Conservation (phyloP, 2,797 vertebrate species). For the Bovichtus diacanthus region DNA sequence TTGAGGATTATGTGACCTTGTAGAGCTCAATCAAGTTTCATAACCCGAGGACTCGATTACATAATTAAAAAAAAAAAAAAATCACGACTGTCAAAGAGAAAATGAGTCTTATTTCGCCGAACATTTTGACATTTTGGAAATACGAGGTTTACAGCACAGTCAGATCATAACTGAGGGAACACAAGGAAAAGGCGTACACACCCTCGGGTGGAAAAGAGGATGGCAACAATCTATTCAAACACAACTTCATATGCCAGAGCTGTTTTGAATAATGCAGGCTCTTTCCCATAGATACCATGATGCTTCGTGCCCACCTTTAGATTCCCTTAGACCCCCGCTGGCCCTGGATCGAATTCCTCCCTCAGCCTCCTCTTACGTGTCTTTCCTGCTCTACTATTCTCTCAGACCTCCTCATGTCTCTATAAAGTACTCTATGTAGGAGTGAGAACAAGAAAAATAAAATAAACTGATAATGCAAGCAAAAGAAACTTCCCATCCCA, state of each 20-base stretch:
- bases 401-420: slow-evolving; percentile 60
- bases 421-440: slow-evolving; percentile 44
- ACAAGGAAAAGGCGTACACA: slow-evolving; percentile 21
- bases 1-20: slow-evolving; percentile 59
- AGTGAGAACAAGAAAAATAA: slow-evolving; percentile 76
- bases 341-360: slow-evolving; percentile 60
- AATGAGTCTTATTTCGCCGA: slow-evolving; percentile 44
- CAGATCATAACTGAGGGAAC: slow-evolving; percentile 14
- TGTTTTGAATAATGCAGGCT: slow-evolving; percentile 72
- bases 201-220: slow-evolving; percentile 47
- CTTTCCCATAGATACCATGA: slow-evolving; percentile 53
- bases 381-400: slow-evolving; percentile 65
- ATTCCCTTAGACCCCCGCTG: slow-evolving; percentile 63
- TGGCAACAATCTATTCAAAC: slow-evolving; percentile 56
- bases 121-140: slow-evolving; percentile 65
- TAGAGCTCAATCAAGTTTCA: slow-evolving; percentile 27
- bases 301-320: slow-evolving; percentile 66
- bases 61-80: slow-evolving; percentile 25
- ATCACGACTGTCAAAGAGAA: slow-evolving; percentile 40
- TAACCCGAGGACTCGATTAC: slow-evolving; percentile 19
- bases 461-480: slow-evolving; percentile 75
- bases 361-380: slow-evolving; percentile 49
- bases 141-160: slow-evolving; percentile 31
- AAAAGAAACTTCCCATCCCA: slow-evolving; percentile 68
- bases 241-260: slow-evolving; percentile 25